Evolutionary conservation across 2,888 invertebrate species (phyloP).

Genomic region (Alcis repandata): DNA sequence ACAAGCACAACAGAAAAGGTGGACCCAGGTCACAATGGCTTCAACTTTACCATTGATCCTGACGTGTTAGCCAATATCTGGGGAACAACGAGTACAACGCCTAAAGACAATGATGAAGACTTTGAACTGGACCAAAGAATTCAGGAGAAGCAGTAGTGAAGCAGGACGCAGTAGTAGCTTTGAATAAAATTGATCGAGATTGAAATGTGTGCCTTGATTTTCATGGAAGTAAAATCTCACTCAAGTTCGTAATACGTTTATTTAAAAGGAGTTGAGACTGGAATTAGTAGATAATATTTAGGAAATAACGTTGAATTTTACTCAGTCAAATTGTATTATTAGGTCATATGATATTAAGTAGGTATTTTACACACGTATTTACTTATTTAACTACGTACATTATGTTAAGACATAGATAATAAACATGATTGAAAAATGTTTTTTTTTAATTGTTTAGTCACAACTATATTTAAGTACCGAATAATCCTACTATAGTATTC

Average conservation of each 20-base stretch:
- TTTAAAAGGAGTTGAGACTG: neutral
- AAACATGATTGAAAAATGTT: too few species aligned
- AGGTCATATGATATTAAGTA: neutral
- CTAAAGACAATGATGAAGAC: constrained; percentile 17
- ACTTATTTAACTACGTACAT: neutral
- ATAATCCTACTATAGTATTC: too few species aligned
- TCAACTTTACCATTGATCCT: constrained; percentile 21
- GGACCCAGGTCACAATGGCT: neutral
- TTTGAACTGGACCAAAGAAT: constrained; percentile 26
- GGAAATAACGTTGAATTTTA: neutral
- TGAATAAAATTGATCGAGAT: neutral
- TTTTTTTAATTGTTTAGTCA: too few species aligned
- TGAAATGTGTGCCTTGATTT: neutral
- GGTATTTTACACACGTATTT: neutral
- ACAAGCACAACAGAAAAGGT: constrained; percentile 6
- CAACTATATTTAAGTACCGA: too few species aligned
- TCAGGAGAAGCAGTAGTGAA: constrained; percentile 1
- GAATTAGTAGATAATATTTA: neutral
- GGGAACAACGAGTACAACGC: neutral
- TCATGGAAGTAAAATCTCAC: neutral
- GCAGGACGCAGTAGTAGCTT: neutral
- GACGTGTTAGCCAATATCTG: constrained; percentile 16
- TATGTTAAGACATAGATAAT: neutral
- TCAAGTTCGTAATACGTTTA: neutral
- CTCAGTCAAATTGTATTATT: constrained; percentile 1